A percentile compares a stretch with the other conserved stretches of the same genome.
Conservation (phyloP, 23 tunicate species). For the Trididemnum miniatum region DNA sequence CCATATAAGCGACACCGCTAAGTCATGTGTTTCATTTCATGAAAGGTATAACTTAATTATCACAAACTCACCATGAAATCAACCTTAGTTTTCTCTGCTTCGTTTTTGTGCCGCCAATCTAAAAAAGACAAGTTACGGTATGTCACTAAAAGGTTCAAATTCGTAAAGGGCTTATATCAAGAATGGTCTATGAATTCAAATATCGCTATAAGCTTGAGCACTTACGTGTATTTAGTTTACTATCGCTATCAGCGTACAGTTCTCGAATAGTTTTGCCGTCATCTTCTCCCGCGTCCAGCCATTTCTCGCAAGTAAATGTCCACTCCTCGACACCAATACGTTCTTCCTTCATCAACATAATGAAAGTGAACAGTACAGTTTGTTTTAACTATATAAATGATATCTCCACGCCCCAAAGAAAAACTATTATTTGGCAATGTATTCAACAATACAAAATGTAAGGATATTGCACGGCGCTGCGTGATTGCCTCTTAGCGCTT, state of each 20-base stretch:
- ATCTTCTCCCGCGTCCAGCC: conserved; percentile 86
- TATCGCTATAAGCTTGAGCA: background rate
- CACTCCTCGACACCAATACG: conserved; percentile 82
- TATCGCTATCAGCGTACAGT: conserved; percentile 54
- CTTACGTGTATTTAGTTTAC: conserved; percentile 30
- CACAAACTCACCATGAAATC: conserved; percentile 15
- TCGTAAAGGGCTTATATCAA: background rate
- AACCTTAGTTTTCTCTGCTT: background rate
- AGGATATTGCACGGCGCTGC: too few relatives aligned
- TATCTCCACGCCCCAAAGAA: too few relatives aligned
- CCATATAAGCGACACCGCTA: too few relatives aligned
- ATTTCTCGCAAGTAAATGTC: conserved; percentile 67
- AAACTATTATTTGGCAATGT: too few relatives aligned
- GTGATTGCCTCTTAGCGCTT: too few relatives aligned
- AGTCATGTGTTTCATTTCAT: too few relatives aligned
- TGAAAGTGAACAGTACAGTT: too few relatives aligned
- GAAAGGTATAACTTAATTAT: too few relatives aligned
- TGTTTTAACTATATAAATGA: too few relatives aligned
- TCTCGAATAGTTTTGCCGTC: conserved; percentile 81
- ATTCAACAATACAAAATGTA: too few relatives aligned
- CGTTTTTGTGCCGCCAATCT: conserved; percentile 3
- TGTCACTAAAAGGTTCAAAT: background rate
- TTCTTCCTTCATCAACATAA: too few relatives aligned
- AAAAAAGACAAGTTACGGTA: background rate
- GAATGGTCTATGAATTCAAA: too few relatives aligned